phyloP scores from a whole-genome alignment of 1,140 invertebrate species.

The Sarcophaga peregrina region DNA sequence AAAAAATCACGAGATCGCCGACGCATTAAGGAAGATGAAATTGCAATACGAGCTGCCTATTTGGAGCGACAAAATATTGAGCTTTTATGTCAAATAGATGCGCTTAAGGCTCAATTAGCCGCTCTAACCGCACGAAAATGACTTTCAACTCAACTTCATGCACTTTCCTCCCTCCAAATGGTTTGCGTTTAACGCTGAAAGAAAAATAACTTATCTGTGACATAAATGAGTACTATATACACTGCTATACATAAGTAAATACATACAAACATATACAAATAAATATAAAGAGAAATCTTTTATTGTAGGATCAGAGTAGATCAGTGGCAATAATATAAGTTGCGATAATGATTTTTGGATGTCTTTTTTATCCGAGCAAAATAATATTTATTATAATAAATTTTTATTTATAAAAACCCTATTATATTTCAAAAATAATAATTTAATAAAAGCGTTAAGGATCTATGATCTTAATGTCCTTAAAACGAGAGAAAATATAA shows the following conservation, averaged over 20 bases:
- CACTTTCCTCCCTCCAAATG: background rate
- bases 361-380: no score
- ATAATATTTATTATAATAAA: no score
- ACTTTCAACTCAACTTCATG: conserved; percentile 58
- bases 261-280: conserved; percentile 13
- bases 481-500: no score
- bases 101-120: conserved; percentile 60
- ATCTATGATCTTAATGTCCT: no score
- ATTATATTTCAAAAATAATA: no score
- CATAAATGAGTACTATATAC: background rate
- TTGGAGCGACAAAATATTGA: conserved; percentile 79
- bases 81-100: conserved; percentile 62
- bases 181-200: conserved; percentile 30
- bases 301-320: no score
- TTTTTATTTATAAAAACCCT: no score
- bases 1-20: conserved; percentile 92
- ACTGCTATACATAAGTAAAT: background rate
- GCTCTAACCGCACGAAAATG: conserved; percentile 53
- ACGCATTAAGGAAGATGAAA: conserved; percentile 90
- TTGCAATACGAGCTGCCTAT: conserved; percentile 87
- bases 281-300: background rate
- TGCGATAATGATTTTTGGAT: background rate
- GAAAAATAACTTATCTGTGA: conserved; percentile 42
- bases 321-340: no score
- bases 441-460: no score